Percentiles rank a stretch among this genome's conserved stretches.
phyloP scores from a whole-genome alignment of 2,888 invertebrate genomes.

The Drosophila mimica region DNA sequence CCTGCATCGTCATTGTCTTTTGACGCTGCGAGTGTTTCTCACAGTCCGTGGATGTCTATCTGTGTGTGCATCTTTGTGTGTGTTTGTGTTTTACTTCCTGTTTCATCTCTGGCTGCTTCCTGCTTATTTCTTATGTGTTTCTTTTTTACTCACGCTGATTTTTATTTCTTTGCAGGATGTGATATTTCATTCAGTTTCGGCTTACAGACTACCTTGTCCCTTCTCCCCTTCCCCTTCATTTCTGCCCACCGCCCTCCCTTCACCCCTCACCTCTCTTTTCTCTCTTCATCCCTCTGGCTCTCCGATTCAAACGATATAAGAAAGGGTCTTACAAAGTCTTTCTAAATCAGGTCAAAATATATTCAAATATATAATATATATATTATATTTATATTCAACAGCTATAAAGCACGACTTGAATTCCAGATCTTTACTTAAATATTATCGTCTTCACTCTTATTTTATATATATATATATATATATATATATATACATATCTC shows the following conservation, averaged over 20 bases:
- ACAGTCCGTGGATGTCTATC: constrained; percentile 16
- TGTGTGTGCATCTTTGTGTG: constrained; percentile 26
- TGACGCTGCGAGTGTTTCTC: constrained; percentile 63
- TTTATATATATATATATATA: not conserved
- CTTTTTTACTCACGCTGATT: constrained; percentile 72
- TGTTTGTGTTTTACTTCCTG: constrained; percentile 61
- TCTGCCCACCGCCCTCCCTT: not conserved
- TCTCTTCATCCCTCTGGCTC: not conserved
- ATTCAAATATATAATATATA: no score
- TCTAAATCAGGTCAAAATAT: not conserved
- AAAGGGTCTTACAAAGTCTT: not conserved
- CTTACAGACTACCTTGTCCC: constrained; percentile 50
- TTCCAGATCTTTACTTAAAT: not conserved
- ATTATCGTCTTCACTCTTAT: no score
- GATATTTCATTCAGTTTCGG: constrained; percentile 71
- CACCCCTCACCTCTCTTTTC: accelerated
- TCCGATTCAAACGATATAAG: constrained; percentile 33
- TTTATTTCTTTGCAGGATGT: constrained; percentile 77
- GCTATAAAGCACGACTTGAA: not conserved
- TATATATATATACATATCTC: no score
- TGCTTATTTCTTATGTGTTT: constrained; percentile 68
- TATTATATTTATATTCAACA: not conserved
- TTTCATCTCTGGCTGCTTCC: constrained; percentile 69
- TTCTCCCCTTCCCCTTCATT: not conserved
- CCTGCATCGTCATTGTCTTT: constrained; percentile 74